A percentile compares a stretch with the other conserved stretches of the same genome.
phyloP scores from a whole-genome alignment of 2,113 vertebrate genomes.

The Callorhinus ursinus region DNA sequence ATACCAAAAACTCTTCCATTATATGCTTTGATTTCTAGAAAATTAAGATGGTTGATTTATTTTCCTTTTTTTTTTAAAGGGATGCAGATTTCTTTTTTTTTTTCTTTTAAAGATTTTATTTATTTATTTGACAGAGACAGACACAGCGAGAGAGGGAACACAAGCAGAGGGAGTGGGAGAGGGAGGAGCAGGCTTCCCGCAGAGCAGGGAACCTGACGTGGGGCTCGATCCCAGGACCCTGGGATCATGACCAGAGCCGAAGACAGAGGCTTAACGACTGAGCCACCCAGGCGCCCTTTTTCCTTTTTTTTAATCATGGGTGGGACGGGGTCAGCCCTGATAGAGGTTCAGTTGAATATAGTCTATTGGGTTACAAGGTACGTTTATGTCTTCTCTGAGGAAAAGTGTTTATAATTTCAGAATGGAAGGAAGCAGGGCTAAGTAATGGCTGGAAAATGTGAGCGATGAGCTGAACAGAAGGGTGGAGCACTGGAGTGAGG shows the following conservation, averaged over 20 bases:
- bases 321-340: neutral
- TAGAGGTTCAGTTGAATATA: neutral
- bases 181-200: too few relatives aligned
- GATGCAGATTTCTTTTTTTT: too few relatives aligned
- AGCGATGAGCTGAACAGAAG: neutral
- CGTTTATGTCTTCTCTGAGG: neutral
- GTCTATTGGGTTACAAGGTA: neutral
- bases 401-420: neutral
- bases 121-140: too few relatives aligned
- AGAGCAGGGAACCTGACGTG: too few relatives aligned
- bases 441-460: neutral
- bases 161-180: too few relatives aligned
- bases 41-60: slow-evolving; percentile 43
- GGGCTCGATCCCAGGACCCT: too few relatives aligned
- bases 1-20: slow-evolving; percentile 60
- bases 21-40: slow-evolving; percentile 68
- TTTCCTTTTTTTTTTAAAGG: neutral
- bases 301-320: neutral
- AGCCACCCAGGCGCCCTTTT: neutral
- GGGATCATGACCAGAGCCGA: too few relatives aligned
- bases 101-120: too few relatives aligned
- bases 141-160: too few relatives aligned
- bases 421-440: neutral
- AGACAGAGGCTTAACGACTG: too few relatives aligned
- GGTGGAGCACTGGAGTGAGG: neutral